Evolutionary conservation across 2,797 vertebrate genomes (phyloP).

Genomic region (Pogonophryne albipinna): DNA sequence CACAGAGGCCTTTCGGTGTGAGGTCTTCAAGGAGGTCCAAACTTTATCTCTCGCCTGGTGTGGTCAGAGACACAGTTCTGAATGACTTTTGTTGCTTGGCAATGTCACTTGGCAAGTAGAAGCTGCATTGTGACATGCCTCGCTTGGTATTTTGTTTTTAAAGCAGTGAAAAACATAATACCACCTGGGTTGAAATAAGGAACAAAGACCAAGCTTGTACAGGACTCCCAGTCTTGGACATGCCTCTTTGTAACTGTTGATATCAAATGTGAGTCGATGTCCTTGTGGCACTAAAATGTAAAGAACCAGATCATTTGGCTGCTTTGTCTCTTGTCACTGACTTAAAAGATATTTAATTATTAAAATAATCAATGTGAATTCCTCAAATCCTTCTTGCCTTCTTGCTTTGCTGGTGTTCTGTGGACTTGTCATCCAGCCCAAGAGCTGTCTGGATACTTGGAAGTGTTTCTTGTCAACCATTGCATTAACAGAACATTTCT

Average conservation of each 20-base stretch:
- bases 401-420: neutral
- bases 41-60: constrained; percentile 46
- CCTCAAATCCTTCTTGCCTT: neutral
- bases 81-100: constrained; percentile 55
- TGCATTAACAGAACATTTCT: neutral
- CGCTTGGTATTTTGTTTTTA: constrained; percentile 8
- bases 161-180: constrained; percentile 1
- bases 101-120: constrained; percentile 42
- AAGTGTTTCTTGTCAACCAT: too few species aligned
- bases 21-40: constrained; percentile 73
- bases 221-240: neutral
- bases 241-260: neutral
- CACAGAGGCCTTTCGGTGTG: constrained; percentile 70
- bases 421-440: neutral
- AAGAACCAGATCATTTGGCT: neutral
- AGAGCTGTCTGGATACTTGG: neutral
- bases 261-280: constrained; percentile 11
- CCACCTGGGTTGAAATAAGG: neutral
- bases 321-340: neutral
- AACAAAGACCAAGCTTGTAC: neutral
- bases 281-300: constrained; percentile 9
- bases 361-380: neutral
- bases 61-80: constrained; percentile 46
- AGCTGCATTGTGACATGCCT: constrained; percentile 22
- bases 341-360: neutral